Evolutionary conservation across 2,113 vertebrate genomes (phyloP), one percentile per base, ranked within the genome.

Genomic region (Chunga burmeisteri): DNA sequence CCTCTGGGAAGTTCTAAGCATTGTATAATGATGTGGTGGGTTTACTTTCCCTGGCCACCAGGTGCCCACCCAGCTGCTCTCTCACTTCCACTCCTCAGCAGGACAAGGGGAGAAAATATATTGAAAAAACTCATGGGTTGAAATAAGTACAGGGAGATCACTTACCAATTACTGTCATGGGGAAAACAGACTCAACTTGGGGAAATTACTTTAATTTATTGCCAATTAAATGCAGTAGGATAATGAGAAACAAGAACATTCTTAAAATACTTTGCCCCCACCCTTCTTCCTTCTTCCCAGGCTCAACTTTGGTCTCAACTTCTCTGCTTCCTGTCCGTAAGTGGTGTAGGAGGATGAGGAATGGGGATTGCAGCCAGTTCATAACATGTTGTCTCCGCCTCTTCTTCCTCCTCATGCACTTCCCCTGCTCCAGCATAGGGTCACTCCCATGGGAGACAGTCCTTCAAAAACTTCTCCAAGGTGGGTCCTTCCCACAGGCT

Each of bases 381-480:
- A 11, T 72, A 6, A 27, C 0, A 1, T 1, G 0, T 36, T 74
- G n/a, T 71, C 29, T 50, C 32, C 77, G 15, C 15, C 0, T 0
- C 7, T 65, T 22, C 44, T 72, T 59, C 26, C 30, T 50, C 18
- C 22, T 53, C 12, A 21, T 3, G 8, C 4, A 16, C 38, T 71
- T 56, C 5, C 9, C 10, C 5, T 59, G 17, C 11, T 32, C 32
- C 44, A 53, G 10, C 1, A 1, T 77, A 29, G 38, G 8, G 13
- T 62, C 4, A 11, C 34, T 62, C 13, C 13, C 11, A 25, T 0
- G 2, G 20, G 8, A 70, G 5, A 26, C 32, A 71, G 30, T 58
- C 6, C 13, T 38, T 32, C 13, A 52, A 7, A 19, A 84, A 53
- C 22, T n/a, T 42, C 25, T 58, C 12, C 47, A 53, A 3, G 1